Evolutionary conservation across 2,113 vertebrate genomes (phyloP).

Genomic region (Lasiurus borealis): DNA sequence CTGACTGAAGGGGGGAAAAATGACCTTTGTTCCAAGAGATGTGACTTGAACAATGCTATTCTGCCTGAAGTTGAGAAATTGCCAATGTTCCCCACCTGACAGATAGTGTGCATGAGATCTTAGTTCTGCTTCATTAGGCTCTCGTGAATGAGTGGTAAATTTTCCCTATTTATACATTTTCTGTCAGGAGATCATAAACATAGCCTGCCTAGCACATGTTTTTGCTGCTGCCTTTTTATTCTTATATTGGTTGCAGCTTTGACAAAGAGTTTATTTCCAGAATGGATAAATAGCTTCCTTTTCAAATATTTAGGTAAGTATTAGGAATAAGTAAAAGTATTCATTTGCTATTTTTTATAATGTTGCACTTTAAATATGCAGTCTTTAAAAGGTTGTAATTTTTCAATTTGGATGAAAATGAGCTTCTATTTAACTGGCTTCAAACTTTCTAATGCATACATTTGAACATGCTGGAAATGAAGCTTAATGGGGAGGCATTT

Average conservation of each 20-base stretch:
- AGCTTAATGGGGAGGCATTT: conserved; percentile 2
- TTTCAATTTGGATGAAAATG: conserved; percentile 68
- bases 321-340: conserved; percentile 84
- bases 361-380: conserved; percentile 71
- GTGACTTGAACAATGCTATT: conserved; percentile 79
- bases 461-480: conserved; percentile 4
- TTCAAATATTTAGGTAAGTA: conserved; percentile 83
- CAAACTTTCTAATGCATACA: neutral
- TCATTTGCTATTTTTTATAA: conserved; percentile 81
- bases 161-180: conserved; percentile 86
- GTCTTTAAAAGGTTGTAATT: conserved; percentile 79
- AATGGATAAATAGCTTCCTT: conserved; percentile 82
- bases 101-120: conserved; percentile 81
- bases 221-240: conserved; percentile 82
- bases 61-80: conserved; percentile 83
- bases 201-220: conserved; percentile 76
- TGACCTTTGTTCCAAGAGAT: conserved; percentile 79
- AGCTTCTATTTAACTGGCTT: conserved; percentile 49
- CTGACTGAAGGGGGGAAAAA: conserved; percentile 76
- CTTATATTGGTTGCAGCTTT: conserved; percentile 80
- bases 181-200: conserved; percentile 87
- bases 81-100: conserved; percentile 80
- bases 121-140: conserved; percentile 88
- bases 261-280: conserved; percentile 84
- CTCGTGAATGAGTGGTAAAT: conserved; percentile 86